phyloP scores from a whole-genome alignment of 2,113 vertebrate genomes.

The Columbina picui region DNA sequence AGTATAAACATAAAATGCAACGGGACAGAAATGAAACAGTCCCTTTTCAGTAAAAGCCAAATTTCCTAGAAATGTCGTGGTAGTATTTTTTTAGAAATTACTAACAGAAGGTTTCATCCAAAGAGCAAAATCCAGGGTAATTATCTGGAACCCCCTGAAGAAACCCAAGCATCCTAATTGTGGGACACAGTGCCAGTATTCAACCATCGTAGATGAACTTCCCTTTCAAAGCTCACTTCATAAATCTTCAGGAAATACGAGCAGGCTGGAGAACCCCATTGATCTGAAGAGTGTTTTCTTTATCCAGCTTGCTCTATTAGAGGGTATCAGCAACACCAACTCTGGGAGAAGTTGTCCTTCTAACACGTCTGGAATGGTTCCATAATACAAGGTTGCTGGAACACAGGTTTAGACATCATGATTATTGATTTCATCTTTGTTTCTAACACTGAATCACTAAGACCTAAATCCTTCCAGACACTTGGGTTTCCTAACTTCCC shows the following conservation, averaged over 20 bases:
- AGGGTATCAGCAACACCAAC: not conserved
- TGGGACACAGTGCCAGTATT: not conserved
- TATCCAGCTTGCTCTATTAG: not conserved
- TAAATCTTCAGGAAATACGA: not conserved
- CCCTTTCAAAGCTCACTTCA: not conserved
- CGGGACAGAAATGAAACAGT: not conserved
- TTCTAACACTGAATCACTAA: not conserved
- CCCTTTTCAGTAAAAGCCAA: not conserved
- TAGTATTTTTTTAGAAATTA: not conserved
- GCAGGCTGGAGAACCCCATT: not conserved
- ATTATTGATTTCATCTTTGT: not conserved
- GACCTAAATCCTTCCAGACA: not conserved
- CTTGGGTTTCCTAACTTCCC: not conserved
- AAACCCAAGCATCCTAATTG: not conserved
- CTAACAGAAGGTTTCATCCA: not conserved
- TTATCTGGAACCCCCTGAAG: not conserved
- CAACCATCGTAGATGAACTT: accelerated
- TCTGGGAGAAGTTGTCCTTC: not conserved
- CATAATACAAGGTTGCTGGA: not conserved
- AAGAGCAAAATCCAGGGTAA: not conserved
- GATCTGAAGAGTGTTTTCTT: conserved; percentile 6
- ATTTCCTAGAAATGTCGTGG: not conserved
- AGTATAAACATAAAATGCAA: not conserved
- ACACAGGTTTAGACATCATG: not conserved
- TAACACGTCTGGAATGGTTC: not conserved